A percentile compares a stretch with the other conserved stretches of the same genome.
Evolutionary conservation across 2,113 vertebrate genomes (phyloP).

Genomic region (Melospiza melodia): DNA sequence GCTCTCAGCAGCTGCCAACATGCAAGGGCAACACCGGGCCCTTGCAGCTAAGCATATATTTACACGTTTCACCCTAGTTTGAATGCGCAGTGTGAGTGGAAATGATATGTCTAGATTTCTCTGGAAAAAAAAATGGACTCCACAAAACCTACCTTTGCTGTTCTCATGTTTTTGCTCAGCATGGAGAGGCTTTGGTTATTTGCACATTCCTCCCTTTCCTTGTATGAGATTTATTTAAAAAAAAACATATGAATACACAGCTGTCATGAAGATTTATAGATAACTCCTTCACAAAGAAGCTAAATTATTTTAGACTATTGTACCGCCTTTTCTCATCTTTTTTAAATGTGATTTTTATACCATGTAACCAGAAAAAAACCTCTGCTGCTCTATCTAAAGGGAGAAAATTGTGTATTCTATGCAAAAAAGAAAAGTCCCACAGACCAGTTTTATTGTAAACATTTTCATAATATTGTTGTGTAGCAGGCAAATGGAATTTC

Average conservation of each 20-base stretch:
- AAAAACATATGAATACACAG: conserved; percentile 8
- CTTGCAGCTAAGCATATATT: neutral
- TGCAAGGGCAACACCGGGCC: neutral
- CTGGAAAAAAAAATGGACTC: neutral
- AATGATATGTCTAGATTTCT: neutral
- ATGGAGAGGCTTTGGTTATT: neutral
- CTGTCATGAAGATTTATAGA: conserved; percentile 45
- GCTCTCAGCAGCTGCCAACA: neutral
- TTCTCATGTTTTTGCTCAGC: neutral
- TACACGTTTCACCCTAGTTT: neutral
- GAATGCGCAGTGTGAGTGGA: neutral
- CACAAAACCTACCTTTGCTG: neutral
- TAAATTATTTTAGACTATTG: conserved; percentile 11
- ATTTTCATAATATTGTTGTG: conserved; percentile 27
- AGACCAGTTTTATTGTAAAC: conserved; percentile 22
- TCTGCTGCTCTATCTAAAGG: neutral
- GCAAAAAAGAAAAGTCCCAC: conserved; percentile 3
- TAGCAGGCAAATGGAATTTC: conserved; percentile 17
- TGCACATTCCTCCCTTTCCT: neutral
- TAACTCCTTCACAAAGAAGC: conserved; percentile 35
- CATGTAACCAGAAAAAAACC: neutral
- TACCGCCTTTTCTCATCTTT: conserved; percentile 7
- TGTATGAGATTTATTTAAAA: conserved; percentile 16
- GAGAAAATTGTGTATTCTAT: conserved; percentile 3
- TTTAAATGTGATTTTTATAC: conserved; percentile 30